Conservation (phyloP, 2,888 invertebrate genomes). For the Strigamia transsilvanica region DNA sequence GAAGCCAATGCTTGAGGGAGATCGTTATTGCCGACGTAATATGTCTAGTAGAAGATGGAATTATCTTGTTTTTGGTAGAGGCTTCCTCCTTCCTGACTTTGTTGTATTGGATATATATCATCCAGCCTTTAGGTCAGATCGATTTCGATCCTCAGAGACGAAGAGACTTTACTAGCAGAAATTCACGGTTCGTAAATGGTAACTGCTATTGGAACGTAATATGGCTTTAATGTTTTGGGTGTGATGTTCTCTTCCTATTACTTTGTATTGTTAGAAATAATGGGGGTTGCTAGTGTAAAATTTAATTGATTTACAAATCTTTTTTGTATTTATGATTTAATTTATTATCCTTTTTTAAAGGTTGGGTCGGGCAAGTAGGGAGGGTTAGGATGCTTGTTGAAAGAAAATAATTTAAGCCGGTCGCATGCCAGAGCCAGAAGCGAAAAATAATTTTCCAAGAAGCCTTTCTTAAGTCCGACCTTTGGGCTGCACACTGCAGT, state of each 20-base stretch:
- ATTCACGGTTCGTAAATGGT: conserved; percentile 21
- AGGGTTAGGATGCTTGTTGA: neutral
- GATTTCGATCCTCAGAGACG: conserved; percentile 46
- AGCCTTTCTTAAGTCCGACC: conserved; percentile 33
- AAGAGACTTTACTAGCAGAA: conserved; percentile 7
- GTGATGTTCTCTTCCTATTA: neutral
- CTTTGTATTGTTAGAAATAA: neutral
- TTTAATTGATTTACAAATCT: neutral
- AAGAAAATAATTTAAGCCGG: conserved; percentile 17
- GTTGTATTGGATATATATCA: conserved; percentile 47
- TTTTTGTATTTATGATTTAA: neutral
- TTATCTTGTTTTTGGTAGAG: conserved; percentile 45
- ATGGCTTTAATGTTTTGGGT: conserved; percentile 16
- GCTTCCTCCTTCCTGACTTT: conserved; percentile 17
- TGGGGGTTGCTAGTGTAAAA: neutral
- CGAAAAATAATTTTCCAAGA: conserved; percentile 32
- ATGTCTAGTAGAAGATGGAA: conserved; percentile 40
- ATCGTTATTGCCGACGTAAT: conserved; percentile 47
- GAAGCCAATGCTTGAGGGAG: conserved; percentile 35
- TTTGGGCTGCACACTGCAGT: neutral
- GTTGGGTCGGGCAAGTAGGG: neutral
- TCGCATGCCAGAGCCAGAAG: conserved; percentile 41
- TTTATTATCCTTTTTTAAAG: conserved; percentile 4
- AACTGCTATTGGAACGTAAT: conserved; percentile 21
- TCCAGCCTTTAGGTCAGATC: conserved; percentile 45